These are phyloP conservation scores for Drosophila lacteicornis DNA, from an alignment of 1,140 invertebrate species.

Conservation along the genomic window DNA sequence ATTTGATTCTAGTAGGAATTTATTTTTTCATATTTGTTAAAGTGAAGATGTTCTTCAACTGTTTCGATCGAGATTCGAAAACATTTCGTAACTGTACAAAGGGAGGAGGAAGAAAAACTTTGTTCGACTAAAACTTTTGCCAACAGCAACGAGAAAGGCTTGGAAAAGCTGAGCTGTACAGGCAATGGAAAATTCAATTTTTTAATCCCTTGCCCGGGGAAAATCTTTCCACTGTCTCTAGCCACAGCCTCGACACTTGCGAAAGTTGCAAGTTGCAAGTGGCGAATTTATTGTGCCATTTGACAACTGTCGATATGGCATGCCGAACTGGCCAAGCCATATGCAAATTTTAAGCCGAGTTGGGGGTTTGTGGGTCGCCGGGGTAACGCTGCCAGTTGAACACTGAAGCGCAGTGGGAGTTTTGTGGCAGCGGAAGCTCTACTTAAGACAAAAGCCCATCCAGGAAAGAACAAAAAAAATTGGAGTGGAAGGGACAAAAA, in stretches of 20 bases:
- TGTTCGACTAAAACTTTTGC: constrained; percentile 22
- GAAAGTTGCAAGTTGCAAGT: constrained; percentile 50
- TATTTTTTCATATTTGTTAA: background rate
- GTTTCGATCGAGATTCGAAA: background rate
- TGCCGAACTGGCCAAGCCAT: constrained; percentile 46
- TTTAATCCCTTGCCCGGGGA: constrained; percentile 49
- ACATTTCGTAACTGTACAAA: constrained; percentile 22
- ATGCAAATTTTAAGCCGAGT: constrained; percentile 60
- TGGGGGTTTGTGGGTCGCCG: background rate
- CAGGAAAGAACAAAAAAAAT: constrained; percentile 14
- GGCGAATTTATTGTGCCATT: constrained; percentile 73
- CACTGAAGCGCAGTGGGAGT: constrained; percentile 18
- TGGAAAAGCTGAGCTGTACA: background rate
- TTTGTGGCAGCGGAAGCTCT: constrained; percentile 47
- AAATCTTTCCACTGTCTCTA: constrained; percentile 42
- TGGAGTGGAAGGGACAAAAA: constrained; percentile 39
- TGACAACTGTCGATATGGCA: constrained; percentile 68
- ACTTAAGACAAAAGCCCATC: constrained; percentile 57
- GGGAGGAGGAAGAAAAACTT: constrained; percentile 63
- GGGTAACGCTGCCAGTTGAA: constrained; percentile 7
- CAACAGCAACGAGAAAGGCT: constrained; percentile 2
- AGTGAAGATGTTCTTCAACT: background rate
- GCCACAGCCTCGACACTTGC: constrained; percentile 26
- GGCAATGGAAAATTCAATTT: constrained; percentile 66
- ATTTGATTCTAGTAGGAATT: background rate